A percentile compares a stretch with the other conserved stretches of the same genome.
phyloP scores from a whole-genome alignment of 2,113 vertebrate genomes.

The Neogobius melanostomus region DNA sequence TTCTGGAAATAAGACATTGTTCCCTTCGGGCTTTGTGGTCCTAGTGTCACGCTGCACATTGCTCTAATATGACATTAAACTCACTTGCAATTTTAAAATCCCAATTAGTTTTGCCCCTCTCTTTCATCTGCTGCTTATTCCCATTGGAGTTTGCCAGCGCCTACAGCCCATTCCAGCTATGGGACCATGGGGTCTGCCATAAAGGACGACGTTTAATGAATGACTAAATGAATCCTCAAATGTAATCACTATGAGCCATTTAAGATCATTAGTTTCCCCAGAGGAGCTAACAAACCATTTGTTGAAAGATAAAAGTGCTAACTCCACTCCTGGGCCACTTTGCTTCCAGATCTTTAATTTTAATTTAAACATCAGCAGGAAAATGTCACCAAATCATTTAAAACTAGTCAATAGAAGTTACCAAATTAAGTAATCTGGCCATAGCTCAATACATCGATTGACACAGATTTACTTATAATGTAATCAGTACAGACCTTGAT shows the following conservation, averaged over 20 bases:
- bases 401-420: neutral
- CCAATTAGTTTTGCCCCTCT: neutral
- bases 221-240: neutral
- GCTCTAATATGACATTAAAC: neutral
- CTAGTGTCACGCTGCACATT: neutral
- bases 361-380: neutral
- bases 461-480: neutral
- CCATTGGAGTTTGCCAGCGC: neutral
- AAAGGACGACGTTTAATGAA: neutral
- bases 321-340: neutral
- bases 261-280: neutral
- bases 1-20: conserved; percentile 28
- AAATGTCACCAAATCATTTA: neutral
- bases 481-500: neutral
- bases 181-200: neutral
- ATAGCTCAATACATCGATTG: neutral
- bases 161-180: neutral
- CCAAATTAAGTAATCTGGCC: neutral
- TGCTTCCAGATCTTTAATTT: neutral
- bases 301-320: neutral
- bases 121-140: neutral
- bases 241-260: neutral
- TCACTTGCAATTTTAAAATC: neutral
- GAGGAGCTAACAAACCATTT: neutral
- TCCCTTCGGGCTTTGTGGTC: conserved; percentile 6